Base-by-base conservation (phyloP, 2,113 vertebrate species). In the Willisornis vidua region DNA sequence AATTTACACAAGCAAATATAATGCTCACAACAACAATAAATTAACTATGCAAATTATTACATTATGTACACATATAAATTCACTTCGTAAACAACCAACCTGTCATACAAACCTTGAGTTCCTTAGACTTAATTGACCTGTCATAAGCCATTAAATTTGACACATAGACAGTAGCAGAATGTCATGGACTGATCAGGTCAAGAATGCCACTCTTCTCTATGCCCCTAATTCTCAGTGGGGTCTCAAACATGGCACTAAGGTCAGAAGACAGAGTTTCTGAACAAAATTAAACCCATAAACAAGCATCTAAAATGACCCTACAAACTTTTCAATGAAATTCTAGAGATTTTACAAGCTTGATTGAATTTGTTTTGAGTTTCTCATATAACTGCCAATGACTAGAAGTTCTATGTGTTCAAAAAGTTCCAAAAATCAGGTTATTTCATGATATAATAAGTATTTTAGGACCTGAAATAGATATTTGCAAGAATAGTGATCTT, bases 1-100 rank as follows among this genome's bases (percentile, higher is more conserved):
- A 87, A 92, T 93, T 96, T 95, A 87, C 72, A 93, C 51, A 89
- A 65, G 9, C 31, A 78, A 93, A 90, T 87, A 29, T 49, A 90
- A 93, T 87, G 35, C 22, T 89, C 67, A 86, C 48, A 88, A 82
- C 76, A 91, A 78, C 35, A 94, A 97, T 92, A 86, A 97, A 95
- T 72, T 90, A 75, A 84, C 52, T 81, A 82, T 75, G 45, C 31
- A 96, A 85, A 93, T 67, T 65, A 90, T 93, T 84, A 83, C 43
- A 74, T 84, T 95, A 87, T 85, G 29, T 77, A 92, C 55, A 85
- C 70, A 86, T 90, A 95, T 87, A 43, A 88, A 93, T 83, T 97
- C 67, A 43, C 52, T 96, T 94, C 13, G 67, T 93, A 90, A 90
- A 66, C 80, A 95, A 85, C 35, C 57, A 79, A 95, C 66, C 71